Evolutionary conservation across 53 echinoderm and acorn worm genomes (phyloP), one percentile per base, ranked within the genome.

Genomic region (Mesocentrotus franciscanus): DNA sequence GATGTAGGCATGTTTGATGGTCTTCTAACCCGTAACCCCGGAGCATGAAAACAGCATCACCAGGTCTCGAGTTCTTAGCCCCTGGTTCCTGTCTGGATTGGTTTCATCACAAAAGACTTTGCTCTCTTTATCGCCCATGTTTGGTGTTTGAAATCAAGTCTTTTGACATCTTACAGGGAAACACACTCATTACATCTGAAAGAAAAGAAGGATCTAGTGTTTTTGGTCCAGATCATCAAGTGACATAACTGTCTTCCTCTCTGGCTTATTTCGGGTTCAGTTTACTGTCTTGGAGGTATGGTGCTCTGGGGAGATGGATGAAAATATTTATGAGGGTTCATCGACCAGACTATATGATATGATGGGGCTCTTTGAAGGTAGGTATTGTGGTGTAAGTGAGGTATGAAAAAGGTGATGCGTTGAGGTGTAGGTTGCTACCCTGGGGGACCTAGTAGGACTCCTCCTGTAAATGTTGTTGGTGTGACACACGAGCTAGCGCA

Each of bases 221-320:
- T 92, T 26, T 92, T 92, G 92, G 71, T 56, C 26, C 55, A 74
- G 92, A 72, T 92, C 42, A 92, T 92, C 92, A 72, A 60, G 61
- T 93, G 93, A 93, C 93, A 93, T 93, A 93, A 93, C 93, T 93
- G 93, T 93, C 93, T 93, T 93, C 64, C 56, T 93, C 92, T 56
- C 74, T 30, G 81, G 60, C 57, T 60, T 61, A 60, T 81, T 60
- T 81, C 60, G 93, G 93, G 93, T 81, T 93, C 81, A 30, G 79
- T 93, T 93, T 93, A 93, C 93, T 79, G 61, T 16, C 93, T 93
- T 58, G 79, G 34, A 81, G 93, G 93, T 56, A 79, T 93, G 81
- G 81, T 81, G 15, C 93, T 79, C 93, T 4, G 32, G 81, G 78
- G 93, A 93, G 81, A 93, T 58, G 78, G 34, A 60, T 56, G 81